A percentile compares a stretch with the other conserved stretches of the same genome.
Evolutionary conservation across 2,888 invertebrate species (phyloP).

Genomic region (Anarsia innoxiella): DNA sequence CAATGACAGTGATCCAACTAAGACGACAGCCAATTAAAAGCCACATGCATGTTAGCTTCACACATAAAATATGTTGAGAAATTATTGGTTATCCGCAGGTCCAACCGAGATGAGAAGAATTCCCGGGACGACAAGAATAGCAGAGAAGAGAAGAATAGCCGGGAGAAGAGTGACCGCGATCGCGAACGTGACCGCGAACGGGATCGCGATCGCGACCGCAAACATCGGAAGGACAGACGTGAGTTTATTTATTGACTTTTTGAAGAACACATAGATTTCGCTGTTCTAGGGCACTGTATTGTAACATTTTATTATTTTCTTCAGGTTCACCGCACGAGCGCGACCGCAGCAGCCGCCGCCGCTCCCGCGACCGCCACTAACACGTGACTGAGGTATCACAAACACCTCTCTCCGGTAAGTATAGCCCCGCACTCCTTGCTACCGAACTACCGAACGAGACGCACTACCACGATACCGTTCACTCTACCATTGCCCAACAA

Average conservation of each 20-base stretch:
- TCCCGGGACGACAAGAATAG: constrained; percentile 22
- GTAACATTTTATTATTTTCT: neutral
- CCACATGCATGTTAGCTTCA: too few relatives aligned
- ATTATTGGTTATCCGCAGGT: too few relatives aligned
- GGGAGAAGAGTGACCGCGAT: constrained; percentile 27
- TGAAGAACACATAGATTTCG: too few relatives aligned
- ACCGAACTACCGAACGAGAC: constrained; percentile 2
- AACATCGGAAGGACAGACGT: constrained; percentile 60
- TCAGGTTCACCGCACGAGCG: constrained; percentile 60
- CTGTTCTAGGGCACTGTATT: too few relatives aligned
- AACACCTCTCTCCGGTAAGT: constrained; percentile 67
- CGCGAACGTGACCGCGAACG: constrained; percentile 38
- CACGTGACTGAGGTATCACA: constrained; percentile 72
- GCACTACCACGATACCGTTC: neutral
- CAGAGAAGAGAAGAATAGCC: constrained; percentile 24
- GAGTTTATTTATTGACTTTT: too few relatives aligned
- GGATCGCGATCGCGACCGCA: constrained; percentile 55
- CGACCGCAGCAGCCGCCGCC: constrained; percentile 47
- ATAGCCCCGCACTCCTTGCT: constrained; percentile 21
- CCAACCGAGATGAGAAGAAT: constrained; percentile 33
- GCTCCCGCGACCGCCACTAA: constrained; percentile 68
- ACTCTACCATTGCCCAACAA: neutral
- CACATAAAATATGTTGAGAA: too few relatives aligned
- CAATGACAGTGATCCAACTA: too few relatives aligned
- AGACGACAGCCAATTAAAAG: too few relatives aligned